These are phyloP conservation scores for Nemopilema nomurai DNA, from an alignment of 30 jellyfish, hydroid and myxozoan genomes.

Conservation along the genomic window DNA sequence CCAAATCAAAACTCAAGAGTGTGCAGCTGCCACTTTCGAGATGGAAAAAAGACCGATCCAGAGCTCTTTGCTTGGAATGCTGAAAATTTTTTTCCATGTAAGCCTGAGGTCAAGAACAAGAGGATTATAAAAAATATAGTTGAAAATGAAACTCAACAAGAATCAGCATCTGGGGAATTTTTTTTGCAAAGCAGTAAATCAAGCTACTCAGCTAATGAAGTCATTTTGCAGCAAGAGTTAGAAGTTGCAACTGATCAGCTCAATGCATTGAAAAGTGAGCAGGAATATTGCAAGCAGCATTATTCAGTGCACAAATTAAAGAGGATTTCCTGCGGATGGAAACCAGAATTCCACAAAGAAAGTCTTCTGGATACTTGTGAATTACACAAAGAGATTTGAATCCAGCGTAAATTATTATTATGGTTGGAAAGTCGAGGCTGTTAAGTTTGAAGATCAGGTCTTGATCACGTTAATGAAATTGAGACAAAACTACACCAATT, in stretches of 20 bases:
- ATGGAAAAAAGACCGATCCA: slow-evolving; percentile 17
- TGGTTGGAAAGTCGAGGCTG: slow-evolving; percentile 25
- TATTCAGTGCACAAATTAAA: slow-evolving; percentile 1
- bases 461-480: slow-evolving; percentile 23
- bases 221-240: slow-evolving; percentile 15
- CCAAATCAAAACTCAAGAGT: too few species aligned
- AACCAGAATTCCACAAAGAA: slow-evolving; percentile 31
- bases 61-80: not conserved
- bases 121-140: not conserved
- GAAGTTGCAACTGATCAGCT: not conserved
- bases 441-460: slow-evolving; percentile 13
- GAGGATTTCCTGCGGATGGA: slow-evolving; percentile 33
- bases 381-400: slow-evolving; percentile 4
- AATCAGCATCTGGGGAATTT: too few species aligned
- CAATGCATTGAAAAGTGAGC: not conserved
- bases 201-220: not conserved
- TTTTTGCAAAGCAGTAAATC: not conserved
- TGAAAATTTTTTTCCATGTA: slow-evolving; percentile 7
- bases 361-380: not conserved
- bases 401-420: not conserved
- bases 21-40: slow-evolving; percentile 45
- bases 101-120: not conserved
- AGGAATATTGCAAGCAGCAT: not conserved
- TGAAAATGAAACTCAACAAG: too few species aligned
- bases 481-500: slow-evolving; percentile 37